phyloP scores from a whole-genome alignment of 53 echinoderm and acorn worm species.

The Luidia sarsii region DNA sequence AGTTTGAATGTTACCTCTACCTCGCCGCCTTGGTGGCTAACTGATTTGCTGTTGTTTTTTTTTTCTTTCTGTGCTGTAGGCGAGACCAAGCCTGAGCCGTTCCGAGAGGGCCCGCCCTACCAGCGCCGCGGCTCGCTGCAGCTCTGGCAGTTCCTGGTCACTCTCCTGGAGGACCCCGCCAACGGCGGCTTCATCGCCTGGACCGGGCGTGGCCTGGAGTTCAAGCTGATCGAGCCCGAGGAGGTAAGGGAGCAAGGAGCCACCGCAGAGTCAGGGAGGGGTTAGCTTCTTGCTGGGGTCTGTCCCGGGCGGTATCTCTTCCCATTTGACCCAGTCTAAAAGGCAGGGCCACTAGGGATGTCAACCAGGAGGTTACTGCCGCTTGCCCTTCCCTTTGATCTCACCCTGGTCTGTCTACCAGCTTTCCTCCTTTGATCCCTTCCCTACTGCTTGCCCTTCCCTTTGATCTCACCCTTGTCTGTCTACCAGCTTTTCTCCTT shows the following conservation, averaged over 20 bases:
- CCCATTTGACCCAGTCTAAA: too few relatives aligned
- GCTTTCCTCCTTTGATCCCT: too few relatives aligned
- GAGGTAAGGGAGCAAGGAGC: conserved; percentile 93
- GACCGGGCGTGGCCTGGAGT: conserved; percentile 98
- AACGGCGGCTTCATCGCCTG: conserved; percentile 90
- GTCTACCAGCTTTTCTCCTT: too few relatives aligned
- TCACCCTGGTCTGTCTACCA: too few relatives aligned
- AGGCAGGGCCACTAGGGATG: too few relatives aligned
- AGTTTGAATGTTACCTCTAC: neutral
- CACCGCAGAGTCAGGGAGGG: too few relatives aligned
- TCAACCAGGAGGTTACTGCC: too few relatives aligned
- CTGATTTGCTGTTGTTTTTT: neutral
- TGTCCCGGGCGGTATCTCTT: too few relatives aligned
- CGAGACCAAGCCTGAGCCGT: conserved; percentile 83
- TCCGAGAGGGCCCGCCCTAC: conserved; percentile 91
- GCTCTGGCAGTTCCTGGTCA: conserved; percentile 99
- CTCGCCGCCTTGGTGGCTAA: neutral
- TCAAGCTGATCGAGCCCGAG: conserved; percentile 97
- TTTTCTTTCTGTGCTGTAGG: conserved; percentile 7
- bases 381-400: too few relatives aligned
- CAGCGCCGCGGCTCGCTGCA: conserved; percentile 97
- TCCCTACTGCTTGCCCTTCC: too few relatives aligned
- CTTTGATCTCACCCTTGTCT: too few relatives aligned
- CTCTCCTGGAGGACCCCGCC: conserved; percentile 87
- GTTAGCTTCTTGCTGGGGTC: too few relatives aligned